Percentiles rank a stretch among this genome's conserved stretches.
phyloP scores from a whole-genome alignment of 2,797 vertebrate species.

The Champsocephalus esox region DNA sequence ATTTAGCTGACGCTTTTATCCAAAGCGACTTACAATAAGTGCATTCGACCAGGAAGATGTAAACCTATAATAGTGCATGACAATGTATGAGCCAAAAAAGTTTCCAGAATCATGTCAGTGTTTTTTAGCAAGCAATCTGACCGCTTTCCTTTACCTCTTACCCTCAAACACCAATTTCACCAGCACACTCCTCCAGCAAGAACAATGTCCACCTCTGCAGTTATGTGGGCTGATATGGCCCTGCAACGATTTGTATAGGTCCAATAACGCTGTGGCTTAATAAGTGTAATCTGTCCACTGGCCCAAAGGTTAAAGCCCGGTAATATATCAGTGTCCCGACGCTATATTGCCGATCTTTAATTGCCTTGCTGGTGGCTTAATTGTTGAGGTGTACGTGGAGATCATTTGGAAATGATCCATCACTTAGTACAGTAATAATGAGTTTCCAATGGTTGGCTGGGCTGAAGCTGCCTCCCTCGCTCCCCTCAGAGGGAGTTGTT shows the following conservation, averaged over 20 bases:
- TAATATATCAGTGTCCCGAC: slow-evolving; percentile 85
- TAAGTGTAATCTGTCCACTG: slow-evolving; percentile 79
- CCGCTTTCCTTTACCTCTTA: slow-evolving; percentile 17
- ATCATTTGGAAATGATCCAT: slow-evolving; percentile 88
- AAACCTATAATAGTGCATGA: background rate
- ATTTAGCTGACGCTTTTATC: no score
- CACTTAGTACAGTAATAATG: slow-evolving; percentile 87
- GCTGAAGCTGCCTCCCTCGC: slow-evolving; percentile 61
- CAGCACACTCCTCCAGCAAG: slow-evolving; percentile 27
- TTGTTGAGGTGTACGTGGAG: slow-evolving; percentile 85
- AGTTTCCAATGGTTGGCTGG: slow-evolving; percentile 86
- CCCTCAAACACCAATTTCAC: slow-evolving; percentile 17
- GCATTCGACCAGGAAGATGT: no score
- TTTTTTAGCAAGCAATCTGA: slow-evolving; percentile 11
- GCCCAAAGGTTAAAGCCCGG: slow-evolving; percentile 84
- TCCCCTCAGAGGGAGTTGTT: slow-evolving; percentile 68
- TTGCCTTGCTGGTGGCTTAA: slow-evolving; percentile 86
- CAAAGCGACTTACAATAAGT: no score
- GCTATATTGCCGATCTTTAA: slow-evolving; percentile 85
- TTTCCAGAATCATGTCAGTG: background rate
- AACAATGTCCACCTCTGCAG: slow-evolving; percentile 65
- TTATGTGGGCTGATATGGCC: slow-evolving; percentile 58
- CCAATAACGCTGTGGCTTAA: slow-evolving; percentile 84
- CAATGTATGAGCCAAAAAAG: background rate
- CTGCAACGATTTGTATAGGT: slow-evolving; percentile 81